phyloP scores from a whole-genome alignment of 2,888 invertebrate species.

The Palloptera scutellata region DNA sequence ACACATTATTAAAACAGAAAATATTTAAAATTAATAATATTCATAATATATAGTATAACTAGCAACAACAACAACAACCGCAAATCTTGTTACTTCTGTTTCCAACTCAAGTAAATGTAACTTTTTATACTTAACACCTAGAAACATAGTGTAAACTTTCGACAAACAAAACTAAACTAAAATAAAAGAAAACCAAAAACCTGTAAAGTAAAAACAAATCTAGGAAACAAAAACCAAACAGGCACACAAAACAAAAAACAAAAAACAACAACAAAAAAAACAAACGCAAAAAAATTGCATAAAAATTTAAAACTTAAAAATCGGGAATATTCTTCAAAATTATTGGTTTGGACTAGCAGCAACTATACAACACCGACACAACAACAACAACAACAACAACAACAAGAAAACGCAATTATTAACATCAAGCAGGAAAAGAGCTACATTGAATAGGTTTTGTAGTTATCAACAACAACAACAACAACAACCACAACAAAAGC shows the following conservation, averaged over 20 bases:
- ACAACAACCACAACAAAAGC: conserved; percentile 32
- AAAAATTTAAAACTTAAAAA: conserved; percentile 58
- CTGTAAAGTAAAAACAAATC: conserved; percentile 1
- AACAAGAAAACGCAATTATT: conserved; percentile 14
- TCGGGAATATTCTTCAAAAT: conserved; percentile 63
- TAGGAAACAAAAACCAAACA: not conserved
- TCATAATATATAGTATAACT: conserved; percentile 23
- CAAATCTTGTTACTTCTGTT: conserved; percentile 5
- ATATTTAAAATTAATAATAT: conserved; percentile 38
- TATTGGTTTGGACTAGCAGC: conserved; percentile 63
- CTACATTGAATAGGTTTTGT: not conserved
- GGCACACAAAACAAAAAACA: not conserved
- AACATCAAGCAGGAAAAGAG: not conserved
- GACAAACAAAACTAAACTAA: not conserved
- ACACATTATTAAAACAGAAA: conserved; percentile 17
- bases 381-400: conserved; percentile 38
- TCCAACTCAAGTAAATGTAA: not conserved
- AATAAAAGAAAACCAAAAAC: not conserved
- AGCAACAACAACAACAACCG: conserved; percentile 35
- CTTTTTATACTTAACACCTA: too few relatives aligned
- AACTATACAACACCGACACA: conserved; percentile 45
- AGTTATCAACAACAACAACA: conserved; percentile 34
- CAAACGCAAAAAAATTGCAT: conserved; percentile 42
- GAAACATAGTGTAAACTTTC: too few relatives aligned
- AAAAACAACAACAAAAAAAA: conserved; percentile 3